Percentiles rank a stretch among this genome's conserved stretches.
phyloP scores from a whole-genome alignment of 1,140 invertebrate species.

The Rhopalosiphum padi region DNA sequence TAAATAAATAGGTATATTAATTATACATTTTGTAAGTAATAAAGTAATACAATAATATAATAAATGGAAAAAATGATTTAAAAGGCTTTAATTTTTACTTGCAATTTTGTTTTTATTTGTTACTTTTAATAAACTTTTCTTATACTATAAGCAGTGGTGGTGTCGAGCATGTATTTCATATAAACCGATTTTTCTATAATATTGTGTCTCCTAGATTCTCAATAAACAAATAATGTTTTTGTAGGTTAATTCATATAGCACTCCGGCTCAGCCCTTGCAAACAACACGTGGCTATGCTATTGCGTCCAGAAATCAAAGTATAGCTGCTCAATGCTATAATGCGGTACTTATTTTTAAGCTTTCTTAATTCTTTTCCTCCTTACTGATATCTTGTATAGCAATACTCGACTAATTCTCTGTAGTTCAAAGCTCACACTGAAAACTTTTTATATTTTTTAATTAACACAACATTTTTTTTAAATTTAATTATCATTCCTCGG shows the following conservation, averaged over 20 bases:
- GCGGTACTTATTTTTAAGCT: conserved; percentile 21
- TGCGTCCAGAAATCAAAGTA: conserved; percentile 26
- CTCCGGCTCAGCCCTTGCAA: neutral
- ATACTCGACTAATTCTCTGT: neutral
- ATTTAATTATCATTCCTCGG: neutral
- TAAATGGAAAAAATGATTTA: neutral
- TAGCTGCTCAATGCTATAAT: conserved; percentile 50
- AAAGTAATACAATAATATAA: neutral
- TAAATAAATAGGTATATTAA: neutral
- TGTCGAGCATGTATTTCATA: neutral
- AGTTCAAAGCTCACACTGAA: neutral
- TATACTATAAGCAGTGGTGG: neutral
- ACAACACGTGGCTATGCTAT: conserved; percentile 31
- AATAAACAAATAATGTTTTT: conserved; percentile 46
- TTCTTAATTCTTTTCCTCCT: neutral
- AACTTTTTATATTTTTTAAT: neutral
- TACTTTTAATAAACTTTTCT: neutral
- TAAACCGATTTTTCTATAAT: neutral
- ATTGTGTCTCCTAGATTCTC: neutral
- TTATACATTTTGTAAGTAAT: neutral
- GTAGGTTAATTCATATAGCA: conserved; percentile 47
- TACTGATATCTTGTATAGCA: neutral
- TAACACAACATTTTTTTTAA: too few relatives aligned
- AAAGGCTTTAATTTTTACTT: neutral
- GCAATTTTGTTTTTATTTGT: neutral